Evolutionary conservation across 2,113 vertebrate genomes (phyloP).

Genomic region (Sander lucioperca): DNA sequence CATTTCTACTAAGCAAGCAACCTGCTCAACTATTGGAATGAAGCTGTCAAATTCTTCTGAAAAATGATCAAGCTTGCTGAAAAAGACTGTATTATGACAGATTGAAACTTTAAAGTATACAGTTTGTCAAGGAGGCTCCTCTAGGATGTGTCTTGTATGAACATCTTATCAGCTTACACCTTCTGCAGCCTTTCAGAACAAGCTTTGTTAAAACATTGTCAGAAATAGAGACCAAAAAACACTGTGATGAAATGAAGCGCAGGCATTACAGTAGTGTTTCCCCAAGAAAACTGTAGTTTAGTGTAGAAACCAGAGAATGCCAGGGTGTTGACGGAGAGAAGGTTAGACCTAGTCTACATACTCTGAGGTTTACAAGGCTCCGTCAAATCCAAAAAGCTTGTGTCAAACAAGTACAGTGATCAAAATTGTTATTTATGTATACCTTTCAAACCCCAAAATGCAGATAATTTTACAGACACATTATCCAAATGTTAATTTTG

Average conservation of each 20-base stretch:
- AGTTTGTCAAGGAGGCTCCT: neutral
- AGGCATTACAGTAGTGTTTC: neutral
- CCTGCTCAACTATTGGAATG: neutral
- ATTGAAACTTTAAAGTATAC: neutral
- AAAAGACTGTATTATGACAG: neutral
- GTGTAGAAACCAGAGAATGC: no score
- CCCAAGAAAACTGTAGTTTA: neutral
- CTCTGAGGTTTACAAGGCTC: no score
- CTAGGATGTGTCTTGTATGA: neutral
- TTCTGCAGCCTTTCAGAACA: neutral
- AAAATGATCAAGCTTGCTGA: neutral
- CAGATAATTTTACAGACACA: neutral
- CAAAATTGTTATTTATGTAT: no score
- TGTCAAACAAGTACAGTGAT: no score
- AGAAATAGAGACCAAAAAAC: neutral
- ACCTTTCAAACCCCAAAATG: neutral
- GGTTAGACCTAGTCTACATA: no score
- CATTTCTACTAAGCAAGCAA: neutral
- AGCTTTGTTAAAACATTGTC: neutral
- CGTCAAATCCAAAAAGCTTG: no score
- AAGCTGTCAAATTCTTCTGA: neutral
- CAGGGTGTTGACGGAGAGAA: no score
- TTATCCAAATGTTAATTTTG: no score
- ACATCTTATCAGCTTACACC: no score
- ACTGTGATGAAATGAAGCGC: neutral